A percentile compares a stretch with the other conserved stretches of the same genome.
Evolutionary conservation across 1,140 invertebrate genomes (phyloP).

Genomic region (Sitodiplosis mosellana): DNA sequence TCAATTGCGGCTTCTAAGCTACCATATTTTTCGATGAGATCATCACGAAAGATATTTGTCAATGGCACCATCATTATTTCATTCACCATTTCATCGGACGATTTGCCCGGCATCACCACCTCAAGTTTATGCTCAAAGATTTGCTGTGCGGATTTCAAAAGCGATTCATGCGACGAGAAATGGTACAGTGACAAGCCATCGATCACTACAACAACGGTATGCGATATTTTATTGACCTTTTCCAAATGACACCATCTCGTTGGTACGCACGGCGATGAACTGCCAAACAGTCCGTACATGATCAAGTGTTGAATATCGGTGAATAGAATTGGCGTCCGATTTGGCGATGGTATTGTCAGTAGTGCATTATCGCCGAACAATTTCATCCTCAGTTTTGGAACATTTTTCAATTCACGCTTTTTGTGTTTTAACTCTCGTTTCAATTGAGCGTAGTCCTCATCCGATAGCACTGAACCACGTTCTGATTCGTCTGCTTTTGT

Average conservation of each 20-base stretch:
- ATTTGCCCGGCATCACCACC: conserved; percentile 46
- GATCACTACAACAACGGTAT: conserved; percentile 53
- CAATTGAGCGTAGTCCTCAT: conserved; percentile 32
- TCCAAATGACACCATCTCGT: conserved; percentile 65
- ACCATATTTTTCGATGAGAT: conserved; percentile 43
- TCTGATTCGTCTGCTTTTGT: conserved; percentile 5
- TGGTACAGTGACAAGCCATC: conserved; percentile 59
- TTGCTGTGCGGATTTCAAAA: conserved; percentile 35
- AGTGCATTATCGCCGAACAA: conserved; percentile 38
- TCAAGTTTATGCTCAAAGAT: conserved; percentile 48
- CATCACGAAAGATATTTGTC: conserved; percentile 41
- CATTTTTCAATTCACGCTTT: conserved; percentile 30
- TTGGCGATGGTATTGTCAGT: conserved; percentile 27
- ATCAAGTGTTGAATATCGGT: conserved; percentile 68
- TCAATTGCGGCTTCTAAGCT: conserved; percentile 44
- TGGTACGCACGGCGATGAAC: conserved; percentile 43
- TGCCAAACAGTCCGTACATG: conserved; percentile 52
- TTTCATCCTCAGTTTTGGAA: conserved; percentile 38
- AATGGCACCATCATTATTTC: conserved; percentile 56
- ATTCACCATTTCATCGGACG: conserved; percentile 49
- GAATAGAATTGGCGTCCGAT: conserved; percentile 56
- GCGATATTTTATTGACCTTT: conserved; percentile 44
- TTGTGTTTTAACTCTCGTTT: conserved; percentile 32
- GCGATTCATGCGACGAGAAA: conserved; percentile 41
- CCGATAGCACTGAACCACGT: conserved; percentile 17